Percentiles rank a stretch among this genome's conserved stretches.
Conservation (phyloP, 2,797 vertebrate genomes). For the Crax fasciolata region DNA sequence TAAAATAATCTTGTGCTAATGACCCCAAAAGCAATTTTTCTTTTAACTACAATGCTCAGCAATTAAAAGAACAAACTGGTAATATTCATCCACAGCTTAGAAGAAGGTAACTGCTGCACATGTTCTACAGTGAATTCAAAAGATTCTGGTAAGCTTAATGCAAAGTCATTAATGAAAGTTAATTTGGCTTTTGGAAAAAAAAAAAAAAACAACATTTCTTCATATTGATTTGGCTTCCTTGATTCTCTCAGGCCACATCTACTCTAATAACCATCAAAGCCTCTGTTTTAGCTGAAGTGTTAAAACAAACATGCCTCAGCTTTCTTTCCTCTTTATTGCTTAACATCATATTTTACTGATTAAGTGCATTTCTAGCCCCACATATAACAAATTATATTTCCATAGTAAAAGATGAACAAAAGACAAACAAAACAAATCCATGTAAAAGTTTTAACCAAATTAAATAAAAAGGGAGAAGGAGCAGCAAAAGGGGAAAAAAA, state of each 20-base stretch:
- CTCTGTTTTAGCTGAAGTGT: neutral
- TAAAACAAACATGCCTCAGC: neutral
- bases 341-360: neutral
- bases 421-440: neutral
- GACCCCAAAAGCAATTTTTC: neutral
- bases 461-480: neutral
- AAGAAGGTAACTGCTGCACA: neutral
- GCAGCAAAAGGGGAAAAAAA: neutral
- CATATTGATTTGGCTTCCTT: neutral
- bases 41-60: neutral
- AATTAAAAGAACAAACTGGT: conserved; percentile 25
- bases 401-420: neutral
- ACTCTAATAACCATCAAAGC: neutral
- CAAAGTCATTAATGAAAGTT: neutral
- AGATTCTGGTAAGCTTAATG: neutral
- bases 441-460: neutral
- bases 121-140: neutral
- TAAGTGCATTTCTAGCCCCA: neutral
- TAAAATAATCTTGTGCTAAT: neutral
- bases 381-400: neutral
- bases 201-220: neutral
- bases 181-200: conserved; percentile 13
- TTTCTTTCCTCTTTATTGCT: neutral
- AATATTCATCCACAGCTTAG: neutral
- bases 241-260: neutral